Evolutionary conservation across 1,140 invertebrate genomes (phyloP).

Genomic region (Probaryconus sp.): DNA sequence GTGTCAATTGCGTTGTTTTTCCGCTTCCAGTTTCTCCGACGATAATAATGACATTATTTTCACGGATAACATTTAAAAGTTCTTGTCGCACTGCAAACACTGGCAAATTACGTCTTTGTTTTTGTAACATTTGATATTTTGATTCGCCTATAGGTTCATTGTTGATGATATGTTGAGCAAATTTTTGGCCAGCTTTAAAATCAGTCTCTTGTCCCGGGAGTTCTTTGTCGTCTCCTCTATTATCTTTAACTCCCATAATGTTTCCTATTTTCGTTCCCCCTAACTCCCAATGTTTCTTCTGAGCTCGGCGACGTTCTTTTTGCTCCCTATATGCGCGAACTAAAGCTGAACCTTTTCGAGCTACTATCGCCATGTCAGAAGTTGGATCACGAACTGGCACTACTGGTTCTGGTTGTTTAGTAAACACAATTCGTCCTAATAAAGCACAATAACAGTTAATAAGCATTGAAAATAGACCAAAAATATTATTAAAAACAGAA

Average conservation of each 20-base stretch:
- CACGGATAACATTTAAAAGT: slow-evolving; percentile 94
- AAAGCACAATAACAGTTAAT: not conserved
- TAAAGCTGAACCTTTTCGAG: slow-evolving; percentile 95
- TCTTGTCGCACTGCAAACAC: slow-evolving; percentile 98
- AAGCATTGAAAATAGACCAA: not conserved
- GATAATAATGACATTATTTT: slow-evolving; percentile 91
- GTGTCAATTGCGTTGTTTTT: not conserved
- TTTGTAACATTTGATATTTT: slow-evolving; percentile 88
- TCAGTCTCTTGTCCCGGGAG: slow-evolving; percentile 82
- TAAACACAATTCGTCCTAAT: slow-evolving; percentile 93
- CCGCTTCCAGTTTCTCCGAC: not conserved
- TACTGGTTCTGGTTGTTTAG: slow-evolving; percentile 94
- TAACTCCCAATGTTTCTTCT: slow-evolving; percentile 99
- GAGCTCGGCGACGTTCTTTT: slow-evolving; percentile 96
- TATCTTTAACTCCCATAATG: slow-evolving; percentile 92
- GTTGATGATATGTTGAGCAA: slow-evolving; percentile 95
- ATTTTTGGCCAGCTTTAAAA: slow-evolving; percentile 94
- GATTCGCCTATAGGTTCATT: slow-evolving; percentile 89
- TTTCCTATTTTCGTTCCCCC: slow-evolving; percentile 96
- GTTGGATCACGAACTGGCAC: slow-evolving; percentile 92
- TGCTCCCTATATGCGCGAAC: slow-evolving; percentile 96
- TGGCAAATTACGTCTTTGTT: slow-evolving; percentile 95
- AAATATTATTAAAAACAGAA: slow-evolving; percentile 9
- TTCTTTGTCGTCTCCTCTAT: slow-evolving; percentile 88
- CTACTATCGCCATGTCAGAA: slow-evolving; percentile 97